Evolutionary conservation across 2,797 vertebrate species (phyloP).

Genomic region (Notoglanidium macrostoma): DNA sequence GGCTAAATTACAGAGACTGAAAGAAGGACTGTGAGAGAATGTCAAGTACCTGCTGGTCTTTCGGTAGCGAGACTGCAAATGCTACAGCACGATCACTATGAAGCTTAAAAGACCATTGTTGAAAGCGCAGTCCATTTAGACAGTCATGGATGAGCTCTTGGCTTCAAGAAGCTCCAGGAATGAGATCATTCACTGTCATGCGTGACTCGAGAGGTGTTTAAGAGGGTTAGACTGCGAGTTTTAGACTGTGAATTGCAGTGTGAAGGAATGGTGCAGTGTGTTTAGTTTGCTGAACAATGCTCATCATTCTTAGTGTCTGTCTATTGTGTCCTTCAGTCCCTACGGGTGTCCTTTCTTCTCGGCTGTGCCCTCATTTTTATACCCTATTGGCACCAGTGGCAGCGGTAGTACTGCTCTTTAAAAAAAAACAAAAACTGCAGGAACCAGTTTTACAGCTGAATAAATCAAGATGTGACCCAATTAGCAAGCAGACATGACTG

Average conservation of each 20-base stretch:
- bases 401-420: background rate
- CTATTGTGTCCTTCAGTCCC: background rate
- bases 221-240: background rate
- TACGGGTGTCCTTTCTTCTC: background rate
- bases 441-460: constrained; percentile 52
- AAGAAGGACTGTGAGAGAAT: constrained; percentile 10
- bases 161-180: constrained; percentile 9
- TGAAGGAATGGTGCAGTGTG: background rate
- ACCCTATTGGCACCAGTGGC: constrained; percentile 4
- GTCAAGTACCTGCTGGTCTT: constrained; percentile 24
- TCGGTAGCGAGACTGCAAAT: constrained; percentile 25
- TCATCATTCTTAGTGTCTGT: background rate
- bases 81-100: background rate
- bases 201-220: background rate
- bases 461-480: constrained; percentile 64
- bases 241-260: background rate
- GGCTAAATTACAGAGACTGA: constrained; percentile 19
- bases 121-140: background rate
- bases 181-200: background rate
- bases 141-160: constrained; percentile 25
- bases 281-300: constrained; percentile 22
- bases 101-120: constrained; percentile 26
- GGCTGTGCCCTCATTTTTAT: constrained; percentile 9
- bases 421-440: constrained; percentile 5
- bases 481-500: constrained; percentile 54